phyloP scores from a whole-genome alignment of 2,888 invertebrate genomes.

The Stratiomys singularior region DNA sequence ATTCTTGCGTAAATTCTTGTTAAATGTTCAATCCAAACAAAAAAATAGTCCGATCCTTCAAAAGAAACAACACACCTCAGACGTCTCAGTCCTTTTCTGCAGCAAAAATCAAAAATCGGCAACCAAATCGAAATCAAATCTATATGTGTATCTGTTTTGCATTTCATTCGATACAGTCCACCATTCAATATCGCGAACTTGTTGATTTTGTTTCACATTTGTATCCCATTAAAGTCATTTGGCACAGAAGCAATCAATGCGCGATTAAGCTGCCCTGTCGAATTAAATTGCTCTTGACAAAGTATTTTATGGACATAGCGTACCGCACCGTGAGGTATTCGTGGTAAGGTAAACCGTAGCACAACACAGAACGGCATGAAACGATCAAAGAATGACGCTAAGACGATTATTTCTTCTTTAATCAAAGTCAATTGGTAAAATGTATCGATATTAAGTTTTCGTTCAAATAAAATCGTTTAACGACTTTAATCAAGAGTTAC shows the following conservation, averaged over 20 bases:
- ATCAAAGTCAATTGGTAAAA: constrained; percentile 26
- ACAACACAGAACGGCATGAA: neutral
- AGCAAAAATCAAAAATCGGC: neutral
- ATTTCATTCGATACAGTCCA: neutral
- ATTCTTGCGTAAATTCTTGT: no score
- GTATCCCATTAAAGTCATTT: constrained; percentile 38
- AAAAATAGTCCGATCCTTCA: no score
- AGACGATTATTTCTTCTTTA: constrained; percentile 35
- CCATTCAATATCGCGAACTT: neutral
- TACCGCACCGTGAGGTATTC: neutral
- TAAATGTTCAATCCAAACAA: no score
- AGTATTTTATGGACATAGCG: constrained; percentile 50
- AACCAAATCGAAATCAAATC: neutral
- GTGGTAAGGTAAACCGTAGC: neutral
- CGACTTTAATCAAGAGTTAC: neutral
- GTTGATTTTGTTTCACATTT: constrained; percentile 1
- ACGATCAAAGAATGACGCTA: constrained; percentile 35
- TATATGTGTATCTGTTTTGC: neutral
- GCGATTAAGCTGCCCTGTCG: constrained; percentile 52
- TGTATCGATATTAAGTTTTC: constrained; percentile 8
- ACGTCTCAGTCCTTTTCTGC: neutral
- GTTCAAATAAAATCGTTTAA: neutral
- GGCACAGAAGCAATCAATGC: constrained; percentile 48
- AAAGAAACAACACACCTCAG: no score
- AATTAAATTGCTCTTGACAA: constrained; percentile 52